Evolutionary conservation across 2,888 invertebrate genomes (phyloP).

Genomic region (Boloria euphrosyne): DNA sequence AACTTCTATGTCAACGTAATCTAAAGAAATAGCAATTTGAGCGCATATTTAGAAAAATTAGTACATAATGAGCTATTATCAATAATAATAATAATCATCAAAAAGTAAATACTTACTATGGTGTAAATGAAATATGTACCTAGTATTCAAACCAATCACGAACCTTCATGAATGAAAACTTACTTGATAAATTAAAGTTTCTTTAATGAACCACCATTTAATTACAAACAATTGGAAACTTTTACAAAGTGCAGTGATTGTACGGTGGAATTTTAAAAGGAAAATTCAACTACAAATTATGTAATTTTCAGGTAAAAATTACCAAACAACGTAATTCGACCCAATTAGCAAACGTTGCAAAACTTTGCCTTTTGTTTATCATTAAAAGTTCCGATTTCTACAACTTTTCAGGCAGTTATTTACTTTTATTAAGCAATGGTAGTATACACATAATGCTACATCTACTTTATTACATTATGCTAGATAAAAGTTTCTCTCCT

Average conservation of each 20-base stretch:
- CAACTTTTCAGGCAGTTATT: constrained; percentile 8
- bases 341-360: constrained; percentile 12
- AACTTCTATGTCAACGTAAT: no score
- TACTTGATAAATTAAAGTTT: constrained; percentile 25
- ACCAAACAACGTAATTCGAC: constrained; percentile 12
- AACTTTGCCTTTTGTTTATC: constrained; percentile 16
- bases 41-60: no score
- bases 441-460: no score
- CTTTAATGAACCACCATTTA: constrained; percentile 25
- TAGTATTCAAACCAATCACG: constrained; percentile 1
- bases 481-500: no score
- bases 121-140: constrained; percentile 1
- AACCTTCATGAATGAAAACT: constrained; percentile 13
- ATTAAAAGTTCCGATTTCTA: constrained; percentile 7
- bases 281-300: constrained; percentile 6
- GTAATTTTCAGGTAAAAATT: constrained; percentile 14
- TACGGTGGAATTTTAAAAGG: constrained; percentile 3
- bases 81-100: no score
- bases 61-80: not conserved
- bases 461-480: no score
- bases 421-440: not conserved
- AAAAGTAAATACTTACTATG: not conserved
- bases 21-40: no score
- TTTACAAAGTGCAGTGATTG: constrained; percentile 20
- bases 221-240: constrained; percentile 21